phyloP scores from a whole-genome alignment of 53 echinoderm and acorn worm genomes.

The Holothuria leucospilota region DNA sequence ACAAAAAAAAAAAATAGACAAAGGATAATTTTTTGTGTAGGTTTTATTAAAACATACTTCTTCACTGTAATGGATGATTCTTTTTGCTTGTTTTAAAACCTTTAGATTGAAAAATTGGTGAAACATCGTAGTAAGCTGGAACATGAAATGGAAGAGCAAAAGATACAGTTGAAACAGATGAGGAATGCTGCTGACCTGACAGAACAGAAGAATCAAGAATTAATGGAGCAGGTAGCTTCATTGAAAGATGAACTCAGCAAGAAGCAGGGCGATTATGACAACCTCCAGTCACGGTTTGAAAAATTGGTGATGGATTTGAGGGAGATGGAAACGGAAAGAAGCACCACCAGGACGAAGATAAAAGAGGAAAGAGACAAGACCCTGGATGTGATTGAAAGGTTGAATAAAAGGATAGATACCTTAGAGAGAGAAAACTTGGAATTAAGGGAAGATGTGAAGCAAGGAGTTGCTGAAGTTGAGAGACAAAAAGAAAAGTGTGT shows the following conservation, averaged over 20 bases:
- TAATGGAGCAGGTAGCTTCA: constrained; percentile 55
- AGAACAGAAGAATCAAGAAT: constrained; percentile 82
- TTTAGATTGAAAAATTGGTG: constrained; percentile 83
- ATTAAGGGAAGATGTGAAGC: constrained; percentile 50
- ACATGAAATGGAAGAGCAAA: constrained; percentile 74
- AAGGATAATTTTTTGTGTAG: too few relatives aligned
- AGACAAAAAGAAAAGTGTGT: background rate
- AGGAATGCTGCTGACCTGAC: constrained; percentile 74
- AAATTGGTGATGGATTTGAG: constrained; percentile 70
- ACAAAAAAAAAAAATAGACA: too few relatives aligned
- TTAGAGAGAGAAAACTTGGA: constrained; percentile 73
- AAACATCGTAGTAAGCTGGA: constrained; percentile 71
- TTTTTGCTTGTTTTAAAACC: too few relatives aligned
- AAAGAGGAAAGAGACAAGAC: constrained; percentile 76
- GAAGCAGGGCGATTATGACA: constrained; percentile 53
- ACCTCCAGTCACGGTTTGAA: constrained; percentile 75
- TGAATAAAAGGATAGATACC: constrained; percentile 66
- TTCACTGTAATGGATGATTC: too few relatives aligned
- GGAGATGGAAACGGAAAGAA: constrained; percentile 67
- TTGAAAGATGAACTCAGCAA: constrained; percentile 39
- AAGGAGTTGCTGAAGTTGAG: constrained; percentile 5
- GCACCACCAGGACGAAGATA: constrained; percentile 55
- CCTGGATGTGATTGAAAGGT: constrained; percentile 58
- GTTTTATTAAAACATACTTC: too few relatives aligned
- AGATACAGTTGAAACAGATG: constrained; percentile 81